Percentiles rank a stretch among this genome's conserved stretches.
phyloP scores from a whole-genome alignment of 2,797 vertebrate species.

The Pitangus sulphuratus region DNA sequence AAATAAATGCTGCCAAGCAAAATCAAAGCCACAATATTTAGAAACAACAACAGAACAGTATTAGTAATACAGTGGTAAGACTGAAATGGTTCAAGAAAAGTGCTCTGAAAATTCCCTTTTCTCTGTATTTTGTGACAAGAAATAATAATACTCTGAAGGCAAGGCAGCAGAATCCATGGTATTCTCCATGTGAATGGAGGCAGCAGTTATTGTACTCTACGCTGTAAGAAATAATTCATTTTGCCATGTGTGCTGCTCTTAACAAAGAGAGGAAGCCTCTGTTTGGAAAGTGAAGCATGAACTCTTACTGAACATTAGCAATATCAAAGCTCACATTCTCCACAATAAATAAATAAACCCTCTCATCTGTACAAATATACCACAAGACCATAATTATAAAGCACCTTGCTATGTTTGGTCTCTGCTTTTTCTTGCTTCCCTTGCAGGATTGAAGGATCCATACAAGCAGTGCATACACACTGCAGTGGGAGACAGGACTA shows the following conservation, averaged over 20 bases:
- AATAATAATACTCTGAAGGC: not conserved
- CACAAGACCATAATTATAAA: not conserved
- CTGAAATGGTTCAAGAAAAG: not conserved
- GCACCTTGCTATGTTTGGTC: not conserved
- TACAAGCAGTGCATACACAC: fast-evolving
- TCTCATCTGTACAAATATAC: not conserved
- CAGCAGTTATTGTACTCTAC: not conserved
- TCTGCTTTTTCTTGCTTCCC: not conserved
- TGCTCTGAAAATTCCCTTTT: conserved; percentile 23
- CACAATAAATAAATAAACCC: conserved; percentile 18
- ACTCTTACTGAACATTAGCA: not conserved
- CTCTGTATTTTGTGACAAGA: not conserved
- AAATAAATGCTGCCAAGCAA: conserved; percentile 37
- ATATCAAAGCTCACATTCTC: not conserved
- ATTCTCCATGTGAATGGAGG: not conserved
- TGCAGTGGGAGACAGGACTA: not conserved
- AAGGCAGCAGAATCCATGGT: not conserved
- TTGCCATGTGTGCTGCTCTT: not conserved
- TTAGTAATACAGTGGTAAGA: not conserved
- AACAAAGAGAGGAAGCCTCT: not conserved
- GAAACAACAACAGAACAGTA: conserved; percentile 15
- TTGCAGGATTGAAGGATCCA: not conserved
- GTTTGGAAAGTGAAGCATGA: conserved; percentile 32
- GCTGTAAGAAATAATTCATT: conserved; percentile 28
- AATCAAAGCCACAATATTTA: conserved; percentile 8